Evolutionary conservation across 2,888 invertebrate species (phyloP).

Genomic region (Orthosia gracilis): DNA sequence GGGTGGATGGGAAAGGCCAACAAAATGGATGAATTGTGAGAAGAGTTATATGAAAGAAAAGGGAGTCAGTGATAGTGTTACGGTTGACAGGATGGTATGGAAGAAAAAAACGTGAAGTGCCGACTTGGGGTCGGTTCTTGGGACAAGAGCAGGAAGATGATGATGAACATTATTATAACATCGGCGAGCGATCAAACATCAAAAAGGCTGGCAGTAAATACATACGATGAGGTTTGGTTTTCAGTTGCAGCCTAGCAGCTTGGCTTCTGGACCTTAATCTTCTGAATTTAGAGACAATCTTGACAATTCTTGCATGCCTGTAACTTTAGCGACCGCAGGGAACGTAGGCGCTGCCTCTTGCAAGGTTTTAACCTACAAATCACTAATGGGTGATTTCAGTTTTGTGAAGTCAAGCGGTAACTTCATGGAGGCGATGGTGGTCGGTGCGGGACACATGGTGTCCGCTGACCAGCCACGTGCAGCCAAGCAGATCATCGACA

Average conservation of each 20-base stretch:
- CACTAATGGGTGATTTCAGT: conserved; percentile 10
- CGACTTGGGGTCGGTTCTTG: no score
- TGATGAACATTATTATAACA: background rate
- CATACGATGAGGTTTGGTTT: background rate
- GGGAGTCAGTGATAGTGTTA: no score
- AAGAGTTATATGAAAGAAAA: no score
- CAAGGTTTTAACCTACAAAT: background rate
- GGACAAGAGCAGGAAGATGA: no score
- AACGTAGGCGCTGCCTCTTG: background rate
- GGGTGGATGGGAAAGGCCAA: no score
- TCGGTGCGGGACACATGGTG: conserved; percentile 90
- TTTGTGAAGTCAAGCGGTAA: conserved; percentile 21
- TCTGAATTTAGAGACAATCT: background rate
- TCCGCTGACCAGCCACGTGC: conserved; percentile 82
- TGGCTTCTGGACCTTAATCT: no score
- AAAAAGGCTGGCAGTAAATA: no score
- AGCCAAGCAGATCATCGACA: conserved; percentile 67
- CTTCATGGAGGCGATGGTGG: conserved; percentile 84
- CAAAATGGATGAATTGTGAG: no score
- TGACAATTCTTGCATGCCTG: background rate
- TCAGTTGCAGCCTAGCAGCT: background rate
- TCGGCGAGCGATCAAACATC: no score
- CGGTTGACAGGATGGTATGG: no score
- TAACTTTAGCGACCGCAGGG: background rate
- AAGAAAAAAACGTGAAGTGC: no score